Base-by-base conservation (phyloP, 2,113 vertebrate species). In the Nothoprocta pentlandii region DNA sequence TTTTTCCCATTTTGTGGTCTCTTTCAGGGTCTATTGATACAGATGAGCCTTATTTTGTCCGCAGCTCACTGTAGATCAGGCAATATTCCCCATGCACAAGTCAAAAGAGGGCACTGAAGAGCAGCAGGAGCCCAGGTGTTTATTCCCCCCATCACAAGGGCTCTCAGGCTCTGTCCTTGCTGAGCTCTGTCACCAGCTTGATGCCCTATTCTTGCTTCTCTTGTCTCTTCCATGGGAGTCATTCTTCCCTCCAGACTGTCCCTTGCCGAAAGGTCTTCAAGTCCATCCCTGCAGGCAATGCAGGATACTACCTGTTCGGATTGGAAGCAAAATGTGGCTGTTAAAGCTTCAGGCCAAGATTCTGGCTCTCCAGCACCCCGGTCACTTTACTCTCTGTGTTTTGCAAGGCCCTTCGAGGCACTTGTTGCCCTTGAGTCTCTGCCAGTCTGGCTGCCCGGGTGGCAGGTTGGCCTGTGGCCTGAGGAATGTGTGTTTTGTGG, bases 1-100 rank as follows among this genome's bases (percentile, higher is more conserved):
- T 6, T 2, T 0, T 0, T 4, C 12, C 20, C 2, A 7, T 26
- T 54, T 62, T 30, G 5, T 76, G 34, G 20, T 67, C 46, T 78
- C 8, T 2, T 74, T 89, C 47, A n/a, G 64, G 32, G 13, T 71
- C 32, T 6, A 0, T 84, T 75, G 80, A 53, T 28, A 17, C 39
- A 42, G 80, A 9, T 13, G 67, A n/a, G 32, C 39, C 25, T 86
- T 9, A 19, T 74, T 91, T 71, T 83, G 39, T 75, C 89, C 49
- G 36, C 23, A 87, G 53, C 12, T 81, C 8, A 21, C 30, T 39
- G 32, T 20, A 51, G 49, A 21, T 44, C 54, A 70, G n/a, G 46
- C 59, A 39, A 4, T 87, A 80, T 92, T 92, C 54, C 87, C 26
- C 32, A 49, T 59, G 10, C 17, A 41, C 8, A 22, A 58, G 39